Evolutionary conservation across 2,888 invertebrate species (phyloP), one percentile per base, ranked within the genome.

Genomic region (Ennomos fuscantarius): DNA sequence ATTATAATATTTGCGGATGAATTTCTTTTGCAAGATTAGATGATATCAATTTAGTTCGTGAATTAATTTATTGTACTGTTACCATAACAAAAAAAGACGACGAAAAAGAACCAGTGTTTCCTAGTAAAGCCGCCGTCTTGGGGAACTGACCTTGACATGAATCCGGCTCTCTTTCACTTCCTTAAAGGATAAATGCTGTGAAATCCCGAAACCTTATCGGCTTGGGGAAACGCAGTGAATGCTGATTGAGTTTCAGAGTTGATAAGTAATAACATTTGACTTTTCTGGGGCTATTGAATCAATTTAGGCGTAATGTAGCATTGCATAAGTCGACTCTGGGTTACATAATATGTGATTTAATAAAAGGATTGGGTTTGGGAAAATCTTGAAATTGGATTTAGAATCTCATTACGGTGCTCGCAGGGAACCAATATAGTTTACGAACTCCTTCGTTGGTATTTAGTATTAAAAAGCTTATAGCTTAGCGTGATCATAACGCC

Each of bases 81-180:
- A 24, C 24, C 24, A 24, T 3, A 6, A 24, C 24, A 5, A 24
- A 24, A 24, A 24, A 6, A 0, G 24, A 6, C 5, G 24, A 24
- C 3, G 42, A 13, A 51, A 57, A 47, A 36, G 12, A 46, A 24
- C 9, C 47, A 47, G 33, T 35, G 36, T 51, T 46, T 56, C 40
- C 45, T 41, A 43, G 24, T 24, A 41, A 55, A 24, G 32, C 33
- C 12, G 39, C 31, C 42, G 39, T 47, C 47, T 46, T 31, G 44
- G 39, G 32, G 31, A 33, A 9, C 33, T 5, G 41, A 46, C 53
- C 53, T 53, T 53, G 58, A 54, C 41, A 31, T 41, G 40, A 45
- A 58, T 59, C 49, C 58, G 45, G 53, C 43, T 59, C 50, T 33
- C 45, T 57, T 57, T 48, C 40, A 45, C 58, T 58, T 58, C 53